These are phyloP conservation scores for Lepidocyrtoides sp. DNA, from an alignment of 2,888 invertebrate genomes.

Conservation along the genomic window DNA sequence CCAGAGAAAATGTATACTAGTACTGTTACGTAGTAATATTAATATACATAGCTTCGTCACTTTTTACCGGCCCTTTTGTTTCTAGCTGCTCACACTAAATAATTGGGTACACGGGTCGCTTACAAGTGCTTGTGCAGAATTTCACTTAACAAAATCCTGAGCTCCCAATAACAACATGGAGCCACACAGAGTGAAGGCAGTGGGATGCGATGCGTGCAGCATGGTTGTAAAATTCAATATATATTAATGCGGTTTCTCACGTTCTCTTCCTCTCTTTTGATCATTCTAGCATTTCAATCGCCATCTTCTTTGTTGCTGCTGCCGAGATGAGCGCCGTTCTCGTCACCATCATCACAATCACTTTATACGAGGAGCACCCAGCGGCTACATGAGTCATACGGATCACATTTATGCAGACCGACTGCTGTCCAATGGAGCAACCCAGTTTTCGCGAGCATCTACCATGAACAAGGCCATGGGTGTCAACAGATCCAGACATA, in stretches of 20 bases:
- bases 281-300: constrained; percentile 91
- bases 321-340: constrained; percentile 60
- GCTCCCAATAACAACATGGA: not conserved
- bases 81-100: not conserved
- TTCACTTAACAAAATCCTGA: not conserved
- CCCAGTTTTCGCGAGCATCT: constrained; percentile 69
- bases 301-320: constrained; percentile 94
- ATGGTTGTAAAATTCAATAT: constrained; percentile 19
- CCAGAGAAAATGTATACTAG: not conserved
- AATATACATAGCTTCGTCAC: not conserved
- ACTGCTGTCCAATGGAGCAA: constrained; percentile 67
- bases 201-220: not conserved
- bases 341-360: constrained; percentile 63
- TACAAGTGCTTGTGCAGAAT: not conserved
- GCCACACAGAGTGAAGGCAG: not conserved
- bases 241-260: constrained; percentile 55
- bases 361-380: constrained; percentile 58
- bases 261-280: constrained; percentile 41
- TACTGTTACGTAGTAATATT: not conserved
- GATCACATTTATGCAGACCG: constrained; percentile 72
- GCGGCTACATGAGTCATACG: constrained; percentile 76
- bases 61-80: constrained; percentile 8
- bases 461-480: constrained; percentile 60
- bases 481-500: constrained; percentile 40
- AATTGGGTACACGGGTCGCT: constrained; percentile 5